Conservation (phyloP, 2,113 vertebrate genomes). For the Paraplagusia blochii region DNA sequence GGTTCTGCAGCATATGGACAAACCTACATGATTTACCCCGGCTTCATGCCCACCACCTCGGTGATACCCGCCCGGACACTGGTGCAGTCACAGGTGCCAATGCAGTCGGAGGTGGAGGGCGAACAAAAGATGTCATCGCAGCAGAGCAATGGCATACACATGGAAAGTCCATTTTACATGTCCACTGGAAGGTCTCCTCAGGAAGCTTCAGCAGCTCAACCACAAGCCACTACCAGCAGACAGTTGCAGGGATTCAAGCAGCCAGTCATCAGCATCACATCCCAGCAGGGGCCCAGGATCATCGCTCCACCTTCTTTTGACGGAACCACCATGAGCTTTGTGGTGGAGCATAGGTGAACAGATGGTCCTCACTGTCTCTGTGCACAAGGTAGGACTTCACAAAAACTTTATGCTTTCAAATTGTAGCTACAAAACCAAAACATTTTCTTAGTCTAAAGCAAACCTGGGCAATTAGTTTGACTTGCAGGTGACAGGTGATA, state of each 20-base stretch:
- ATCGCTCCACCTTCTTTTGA: slow-evolving; percentile 93
- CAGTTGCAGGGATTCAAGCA: slow-evolving; percentile 73
- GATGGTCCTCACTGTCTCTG: neutral
- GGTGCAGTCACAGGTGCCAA: slow-evolving; percentile 73
- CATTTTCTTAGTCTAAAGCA: too few relatives aligned
- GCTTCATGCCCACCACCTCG: slow-evolving; percentile 79
- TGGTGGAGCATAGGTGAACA: slow-evolving; percentile 90
- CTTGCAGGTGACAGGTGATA: too few relatives aligned
- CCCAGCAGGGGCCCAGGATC: slow-evolving; percentile 87
- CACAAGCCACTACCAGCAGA: slow-evolving; percentile 34
- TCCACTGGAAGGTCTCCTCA: slow-evolving; percentile 73
- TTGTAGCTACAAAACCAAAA: too few relatives aligned
- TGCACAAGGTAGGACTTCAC: too few relatives aligned
- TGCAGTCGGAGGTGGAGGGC: slow-evolving; percentile 54
- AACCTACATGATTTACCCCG: slow-evolving; percentile 91
- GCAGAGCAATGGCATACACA: slow-evolving; percentile 67
- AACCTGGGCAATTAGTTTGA: too few relatives aligned
- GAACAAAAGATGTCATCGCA: slow-evolving; percentile 27
- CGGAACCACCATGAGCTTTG: slow-evolving; percentile 96
- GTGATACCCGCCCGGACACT: slow-evolving; percentile 77
- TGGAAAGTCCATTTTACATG: slow-evolving; percentile 87
- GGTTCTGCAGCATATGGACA: slow-evolving; percentile 82
- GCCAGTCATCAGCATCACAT: slow-evolving; percentile 88
- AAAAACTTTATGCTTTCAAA: too few relatives aligned
- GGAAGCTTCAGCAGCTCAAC: slow-evolving; percentile 18